These are phyloP conservation scores for Tapirus terrestris DNA, from an alignment of 2,113 vertebrate species.

Conservation along the genomic window DNA sequence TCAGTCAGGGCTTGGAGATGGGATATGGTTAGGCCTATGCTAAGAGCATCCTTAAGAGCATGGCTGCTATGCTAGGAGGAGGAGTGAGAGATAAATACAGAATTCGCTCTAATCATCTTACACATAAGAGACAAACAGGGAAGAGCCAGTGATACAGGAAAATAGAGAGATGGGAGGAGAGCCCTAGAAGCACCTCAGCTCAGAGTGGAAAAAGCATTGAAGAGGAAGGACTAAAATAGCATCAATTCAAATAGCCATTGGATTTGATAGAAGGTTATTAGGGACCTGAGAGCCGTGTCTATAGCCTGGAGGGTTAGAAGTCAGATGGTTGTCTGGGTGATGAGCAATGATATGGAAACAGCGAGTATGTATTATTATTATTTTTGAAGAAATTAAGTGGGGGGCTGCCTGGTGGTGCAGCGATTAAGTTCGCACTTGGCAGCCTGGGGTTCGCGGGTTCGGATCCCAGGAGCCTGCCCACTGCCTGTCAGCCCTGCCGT, in stretches of 20 bases:
- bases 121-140: not conserved
- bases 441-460: too few relatives aligned
- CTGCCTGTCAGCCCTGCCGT: too few relatives aligned
- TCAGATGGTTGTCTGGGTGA: not conserved
- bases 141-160: not conserved
- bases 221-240: not conserved
- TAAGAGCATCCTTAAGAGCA: not conserved
- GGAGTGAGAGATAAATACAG: not conserved
- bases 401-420: too few relatives aligned
- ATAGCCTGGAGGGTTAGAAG: not conserved
- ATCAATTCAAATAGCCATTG: not conserved
- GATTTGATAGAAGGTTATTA: not conserved
- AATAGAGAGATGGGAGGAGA: not conserved
- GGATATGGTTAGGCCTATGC: not conserved
- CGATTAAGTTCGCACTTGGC: too few relatives aligned
- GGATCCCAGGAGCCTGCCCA: too few relatives aligned
- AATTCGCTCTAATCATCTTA: not conserved
- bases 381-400: not conserved
- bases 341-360: not conserved
- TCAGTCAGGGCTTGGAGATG: not conserved
- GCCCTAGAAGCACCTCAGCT: not conserved
- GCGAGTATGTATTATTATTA: not conserved
- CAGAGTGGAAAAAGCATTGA: not conserved
- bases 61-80: not conserved
- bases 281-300: not conserved